Base-by-base conservation (phyloP, 2,888 invertebrate species). In the Lysandra bellargus region DNA sequence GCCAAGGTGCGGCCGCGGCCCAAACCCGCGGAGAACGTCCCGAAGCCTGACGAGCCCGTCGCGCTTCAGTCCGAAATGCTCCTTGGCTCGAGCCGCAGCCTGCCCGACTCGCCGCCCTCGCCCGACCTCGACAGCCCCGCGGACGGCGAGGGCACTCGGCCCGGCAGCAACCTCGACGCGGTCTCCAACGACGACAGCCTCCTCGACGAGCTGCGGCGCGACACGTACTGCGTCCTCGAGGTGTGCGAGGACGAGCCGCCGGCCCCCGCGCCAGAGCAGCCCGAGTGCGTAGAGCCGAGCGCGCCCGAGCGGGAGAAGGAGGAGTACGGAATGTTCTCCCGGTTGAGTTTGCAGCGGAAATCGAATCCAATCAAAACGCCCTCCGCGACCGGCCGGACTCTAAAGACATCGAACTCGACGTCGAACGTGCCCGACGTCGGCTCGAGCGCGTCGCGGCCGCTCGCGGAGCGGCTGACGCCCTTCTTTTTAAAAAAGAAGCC, bases 31-130 rank as follows among this genome's bases (percentile, higher is more conserved):
- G 86, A 85, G 92, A 89, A 86, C 92, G 95, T 96, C 96, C 88
- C 92, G 97, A 81, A 97, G 97, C 92, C 97, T 96, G 57, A 97
- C 97, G 85, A 91, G 96, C 80, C 97, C 97, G 88, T 81, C 3
- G 79, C 80, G 49, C 81, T 82, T 7, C 78, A 80, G 4, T 81
- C 79, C 12, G 83, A 83, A 17, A 80, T 90, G 97, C 81, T 97
- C 97, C 88, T 79, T 95, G 97, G 84, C 80, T 85, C 86, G 49
- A 81, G 83, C 60, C 81, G 82, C 79, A 85, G 86, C 76, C 83
- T 86, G 9, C 84, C 84, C 44, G 84, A 84, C 37, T 82, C 83
- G 30, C 77, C 82, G 61, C 79, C 79, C 49, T 60, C 81, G 9
- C 83, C 83, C 74, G 80, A 79, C 23, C 80, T 78, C 1, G 82